Evolutionary conservation across 1,140 invertebrate species (phyloP).

Genomic region (Calephelis virginiensis): DNA sequence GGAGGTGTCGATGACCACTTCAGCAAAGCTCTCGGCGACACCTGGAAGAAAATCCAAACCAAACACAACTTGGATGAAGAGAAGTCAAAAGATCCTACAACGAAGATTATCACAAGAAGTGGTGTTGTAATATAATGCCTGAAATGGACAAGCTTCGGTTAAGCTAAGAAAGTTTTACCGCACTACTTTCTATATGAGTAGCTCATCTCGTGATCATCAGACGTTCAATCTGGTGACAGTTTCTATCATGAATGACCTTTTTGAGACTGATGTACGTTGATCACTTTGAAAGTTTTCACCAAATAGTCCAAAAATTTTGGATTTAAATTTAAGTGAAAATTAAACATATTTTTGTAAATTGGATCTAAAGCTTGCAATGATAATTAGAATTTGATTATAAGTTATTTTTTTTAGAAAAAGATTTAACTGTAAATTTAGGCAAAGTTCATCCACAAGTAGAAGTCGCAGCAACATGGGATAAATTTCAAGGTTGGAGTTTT

Average conservation of each 20-base stretch:
- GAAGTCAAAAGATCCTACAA: slow-evolving; percentile 58
- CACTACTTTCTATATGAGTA: slow-evolving; percentile 18
- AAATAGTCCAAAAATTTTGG: too few relatives aligned
- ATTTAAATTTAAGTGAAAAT: too few relatives aligned
- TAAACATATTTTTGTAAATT: too few relatives aligned
- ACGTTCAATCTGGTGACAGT: background rate
- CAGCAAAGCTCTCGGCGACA: slow-evolving; percentile 95
- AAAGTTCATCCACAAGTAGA: too few relatives aligned
- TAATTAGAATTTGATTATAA: too few relatives aligned
- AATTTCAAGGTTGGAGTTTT: too few relatives aligned
- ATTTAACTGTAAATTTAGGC: too few relatives aligned
- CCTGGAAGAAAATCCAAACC: slow-evolving; percentile 91
- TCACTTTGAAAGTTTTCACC: too few relatives aligned
- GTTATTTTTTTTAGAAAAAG: too few relatives aligned
- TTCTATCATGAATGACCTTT: background rate
- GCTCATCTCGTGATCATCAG: slow-evolving; percentile 18
- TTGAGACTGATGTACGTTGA: background rate
- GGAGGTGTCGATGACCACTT: slow-evolving; percentile 94
- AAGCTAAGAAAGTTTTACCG: slow-evolving; percentile 10
- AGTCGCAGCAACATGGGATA: too few relatives aligned
- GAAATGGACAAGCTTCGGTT: slow-evolving; percentile 1
- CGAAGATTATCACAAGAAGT: slow-evolving; percentile 71
- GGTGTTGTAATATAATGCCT: slow-evolving; percentile 69
- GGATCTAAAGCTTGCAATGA: too few relatives aligned
- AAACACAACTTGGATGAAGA: slow-evolving; percentile 51